Evolutionary conservation across 1,140 invertebrate species (phyloP), one percentile per base, ranked within the genome.

Genomic region (Caenorhabditis inopinata): DNA sequence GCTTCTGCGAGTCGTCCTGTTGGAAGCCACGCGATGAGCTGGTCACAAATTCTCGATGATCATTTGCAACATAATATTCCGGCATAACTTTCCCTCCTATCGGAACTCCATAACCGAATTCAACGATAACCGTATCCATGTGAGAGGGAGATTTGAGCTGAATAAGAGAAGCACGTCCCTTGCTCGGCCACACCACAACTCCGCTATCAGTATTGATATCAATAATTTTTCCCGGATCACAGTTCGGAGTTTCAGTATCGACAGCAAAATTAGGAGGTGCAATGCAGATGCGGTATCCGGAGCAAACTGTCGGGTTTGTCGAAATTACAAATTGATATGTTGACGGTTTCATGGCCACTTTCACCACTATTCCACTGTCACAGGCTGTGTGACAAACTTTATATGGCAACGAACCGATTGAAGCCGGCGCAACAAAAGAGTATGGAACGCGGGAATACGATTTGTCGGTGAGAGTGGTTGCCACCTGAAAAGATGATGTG

Each of bases 41-140:
- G 9, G 58, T 32, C 16, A 68, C 58, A 68, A 68, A 38, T 32
- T 68, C 58, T 42, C 58, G 58, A 42, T 68, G 58, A 21, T 68
- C 58, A 21, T 68, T 68, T 38, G 32, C 58, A 38, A 68, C 23
- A 18, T 68, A 68, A 12, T 38, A 68, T 21, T 68, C 58, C 6
- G 58, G 11, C 5, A 11, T n/a, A 21, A 16, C 16, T 21, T 42
- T n/a, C 27, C 7, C 32, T 16, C n/a, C 27, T 11, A 38, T 12
- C 11, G 1, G 6, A 6, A 68, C n/a, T 68, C 58, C 58, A 42
- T 68, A 68, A 18, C 58, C 58, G 12, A 68, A 68, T 21, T 68
- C 58, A 27, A 68, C 21, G n/a, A 21, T 18, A 7, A 68, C 16
- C n/a, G 58, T 29, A 16, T 12, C 6, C 11, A n/a, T 0, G 4